Evolutionary conservation across 1,140 invertebrate genomes (phyloP).

Genomic region (Tetraneura akinire): DNA sequence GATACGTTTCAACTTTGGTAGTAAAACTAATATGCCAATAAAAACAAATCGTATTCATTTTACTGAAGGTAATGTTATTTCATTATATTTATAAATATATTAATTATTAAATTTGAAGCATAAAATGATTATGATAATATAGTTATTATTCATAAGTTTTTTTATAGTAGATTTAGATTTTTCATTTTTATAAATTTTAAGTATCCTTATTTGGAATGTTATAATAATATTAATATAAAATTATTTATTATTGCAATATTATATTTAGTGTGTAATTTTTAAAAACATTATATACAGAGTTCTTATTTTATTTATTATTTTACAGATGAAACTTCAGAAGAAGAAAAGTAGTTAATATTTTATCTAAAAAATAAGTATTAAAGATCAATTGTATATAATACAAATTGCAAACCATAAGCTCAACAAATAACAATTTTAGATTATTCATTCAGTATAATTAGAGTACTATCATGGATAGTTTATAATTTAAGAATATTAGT

Average conservation of each 20-base stretch:
- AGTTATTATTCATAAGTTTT: neutral
- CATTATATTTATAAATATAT: neutral
- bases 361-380: neutral
- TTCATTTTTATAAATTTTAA: too few species aligned
- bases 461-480: too few species aligned
- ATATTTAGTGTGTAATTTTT: too few species aligned
- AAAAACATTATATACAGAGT: neutral
- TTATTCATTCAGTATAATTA: too few species aligned
- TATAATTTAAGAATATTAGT: too few species aligned
- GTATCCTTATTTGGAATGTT: too few species aligned
- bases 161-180: too few species aligned
- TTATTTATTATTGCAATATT: too few species aligned
- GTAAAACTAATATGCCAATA: slow-evolving; percentile 39
- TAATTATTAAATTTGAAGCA: neutral
- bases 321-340: slow-evolving; percentile 34
- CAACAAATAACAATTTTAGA: too few species aligned
- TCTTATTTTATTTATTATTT: slow-evolving; percentile 12
- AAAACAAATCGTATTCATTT: slow-evolving; percentile 44
- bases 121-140: neutral
- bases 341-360: slow-evolving; percentile 21
- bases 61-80: slow-evolving; percentile 28
- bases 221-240: too few species aligned
- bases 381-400: neutral
- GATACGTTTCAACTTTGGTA: slow-evolving; percentile 39
- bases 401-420: too few species aligned